phyloP scores from a whole-genome alignment of 2,888 invertebrate species.

The Nasonia oneida region DNA sequence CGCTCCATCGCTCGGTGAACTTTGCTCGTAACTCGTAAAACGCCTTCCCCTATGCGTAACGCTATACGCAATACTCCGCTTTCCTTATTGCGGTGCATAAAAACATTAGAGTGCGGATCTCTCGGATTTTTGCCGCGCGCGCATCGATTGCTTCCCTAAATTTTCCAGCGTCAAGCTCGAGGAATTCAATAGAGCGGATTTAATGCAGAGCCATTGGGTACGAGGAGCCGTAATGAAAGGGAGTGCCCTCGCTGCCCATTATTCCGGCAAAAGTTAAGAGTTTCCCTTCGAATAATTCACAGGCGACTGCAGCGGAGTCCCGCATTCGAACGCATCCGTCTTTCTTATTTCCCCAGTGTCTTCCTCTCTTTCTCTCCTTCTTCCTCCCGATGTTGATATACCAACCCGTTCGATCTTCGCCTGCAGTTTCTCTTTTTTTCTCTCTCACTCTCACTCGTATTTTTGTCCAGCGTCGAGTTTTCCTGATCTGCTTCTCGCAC shows the following conservation, averaged over 20 bases:
- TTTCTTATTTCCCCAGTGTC: slow-evolving; percentile 50
- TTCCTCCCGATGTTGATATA: slow-evolving; percentile 42
- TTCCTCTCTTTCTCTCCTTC: not conserved
- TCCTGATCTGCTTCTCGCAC: slow-evolving; percentile 58
- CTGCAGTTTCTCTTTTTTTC: not conserved
- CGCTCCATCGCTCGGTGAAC: not conserved
- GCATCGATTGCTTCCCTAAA: not conserved
- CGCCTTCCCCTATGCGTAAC: not conserved
- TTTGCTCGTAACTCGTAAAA: not conserved
- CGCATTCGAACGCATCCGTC: slow-evolving; percentile 35
- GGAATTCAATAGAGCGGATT: slow-evolving; percentile 5
- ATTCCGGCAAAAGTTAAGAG: slow-evolving; percentile 16
- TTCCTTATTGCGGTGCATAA: too few species aligned
- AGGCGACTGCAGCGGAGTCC: not conserved
- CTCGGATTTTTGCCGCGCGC: too few species aligned
- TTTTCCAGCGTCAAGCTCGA: not conserved
- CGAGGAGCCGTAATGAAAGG: slow-evolving; percentile 33
- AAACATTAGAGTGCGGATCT: too few species aligned
- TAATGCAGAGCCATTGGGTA: slow-evolving; percentile 3
- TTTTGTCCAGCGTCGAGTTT: slow-evolving; percentile 36
- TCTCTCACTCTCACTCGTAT: not conserved
- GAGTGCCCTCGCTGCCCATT: slow-evolving; percentile 24
- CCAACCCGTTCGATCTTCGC: slow-evolving; percentile 27
- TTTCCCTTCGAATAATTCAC: slow-evolving; percentile 39
- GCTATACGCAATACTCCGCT: too few species aligned